Evolutionary conservation across 2,797 vertebrate genomes (phyloP).

Genomic region (Phalanger gymnotis): DNA sequence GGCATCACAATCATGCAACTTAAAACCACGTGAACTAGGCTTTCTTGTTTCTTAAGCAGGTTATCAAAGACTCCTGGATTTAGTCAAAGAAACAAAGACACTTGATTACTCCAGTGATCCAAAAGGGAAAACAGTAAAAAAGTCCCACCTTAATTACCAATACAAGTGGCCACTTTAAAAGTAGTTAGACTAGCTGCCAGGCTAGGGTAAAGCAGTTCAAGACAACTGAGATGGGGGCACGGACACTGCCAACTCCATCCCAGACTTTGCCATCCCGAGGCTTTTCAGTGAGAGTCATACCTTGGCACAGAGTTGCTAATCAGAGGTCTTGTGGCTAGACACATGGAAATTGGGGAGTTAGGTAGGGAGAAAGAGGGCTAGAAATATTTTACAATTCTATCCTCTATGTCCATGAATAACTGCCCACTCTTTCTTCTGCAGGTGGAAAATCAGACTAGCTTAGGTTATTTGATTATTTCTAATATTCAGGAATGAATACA

Average conservation of each 20-base stretch:
- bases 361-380: background rate
- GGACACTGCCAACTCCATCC: background rate
- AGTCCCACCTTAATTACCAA: no score
- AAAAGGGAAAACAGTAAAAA: no score
- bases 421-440: slow-evolving; percentile 12
- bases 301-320: background rate
- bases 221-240: background rate
- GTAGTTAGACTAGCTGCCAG: background rate
- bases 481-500: slow-evolving; percentile 29
- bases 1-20: no score
- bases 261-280: background rate
- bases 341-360: background rate
- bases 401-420: slow-evolving; percentile 10
- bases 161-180: slow-evolving; percentile 21
- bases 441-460: slow-evolving; percentile 9
- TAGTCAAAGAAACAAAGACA: no score
- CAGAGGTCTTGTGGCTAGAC: background rate
- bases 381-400: slow-evolving; percentile 27
- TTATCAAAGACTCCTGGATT: no score
- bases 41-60: no score
- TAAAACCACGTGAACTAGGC: no score
- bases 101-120: no score
- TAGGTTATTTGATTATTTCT: slow-evolving; percentile 43
- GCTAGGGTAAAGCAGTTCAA: slow-evolving; percentile 7
- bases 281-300: background rate